Conservation (phyloP, 1,140 invertebrate genomes). For the Megalonaias nervosa region DNA sequence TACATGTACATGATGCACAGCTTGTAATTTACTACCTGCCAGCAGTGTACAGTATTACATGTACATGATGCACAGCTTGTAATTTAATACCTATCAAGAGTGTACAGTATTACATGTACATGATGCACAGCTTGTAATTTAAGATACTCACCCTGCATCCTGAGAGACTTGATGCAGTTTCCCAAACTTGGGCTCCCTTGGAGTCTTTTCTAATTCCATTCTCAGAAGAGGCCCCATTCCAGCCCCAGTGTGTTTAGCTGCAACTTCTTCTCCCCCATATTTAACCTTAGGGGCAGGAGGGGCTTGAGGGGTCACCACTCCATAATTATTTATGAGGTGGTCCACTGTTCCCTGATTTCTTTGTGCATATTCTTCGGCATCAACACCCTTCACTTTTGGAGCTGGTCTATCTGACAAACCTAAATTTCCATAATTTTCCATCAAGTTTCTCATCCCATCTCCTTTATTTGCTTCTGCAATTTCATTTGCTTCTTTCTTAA, state of each 20-base stretch:
- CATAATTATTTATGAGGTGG: conserved; percentile 60
- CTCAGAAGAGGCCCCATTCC: conserved; percentile 62
- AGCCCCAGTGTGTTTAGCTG: conserved; percentile 59
- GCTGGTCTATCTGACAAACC: conserved; percentile 29
- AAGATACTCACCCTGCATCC: conserved; percentile 52
- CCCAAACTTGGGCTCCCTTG: conserved; percentile 50
- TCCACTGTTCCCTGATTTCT: conserved; percentile 60
- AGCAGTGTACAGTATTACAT: too few relatives aligned
- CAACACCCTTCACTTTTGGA: conserved; percentile 56
- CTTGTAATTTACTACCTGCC: neutral
- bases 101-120: too few relatives aligned
- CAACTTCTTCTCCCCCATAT: conserved; percentile 61
- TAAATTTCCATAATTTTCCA: conserved; percentile 63
- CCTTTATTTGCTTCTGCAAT: conserved; percentile 59
- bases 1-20: too few relatives aligned
- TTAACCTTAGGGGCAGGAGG: conserved; percentile 53
- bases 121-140: too few relatives aligned
- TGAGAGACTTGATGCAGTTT: conserved; percentile 60
- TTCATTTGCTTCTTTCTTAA: conserved; percentile 52
- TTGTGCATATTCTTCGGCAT: conserved; percentile 63
- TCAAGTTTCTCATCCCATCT: conserved; percentile 60
- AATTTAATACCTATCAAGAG: neutral
- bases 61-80: too few relatives aligned
- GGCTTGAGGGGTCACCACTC: conserved; percentile 44
- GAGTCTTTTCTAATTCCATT: conserved; percentile 53